These are phyloP conservation scores for Gobionotothen gibberifrons DNA, from an alignment of 2,797 vertebrate genomes.

Conservation along the genomic window DNA sequence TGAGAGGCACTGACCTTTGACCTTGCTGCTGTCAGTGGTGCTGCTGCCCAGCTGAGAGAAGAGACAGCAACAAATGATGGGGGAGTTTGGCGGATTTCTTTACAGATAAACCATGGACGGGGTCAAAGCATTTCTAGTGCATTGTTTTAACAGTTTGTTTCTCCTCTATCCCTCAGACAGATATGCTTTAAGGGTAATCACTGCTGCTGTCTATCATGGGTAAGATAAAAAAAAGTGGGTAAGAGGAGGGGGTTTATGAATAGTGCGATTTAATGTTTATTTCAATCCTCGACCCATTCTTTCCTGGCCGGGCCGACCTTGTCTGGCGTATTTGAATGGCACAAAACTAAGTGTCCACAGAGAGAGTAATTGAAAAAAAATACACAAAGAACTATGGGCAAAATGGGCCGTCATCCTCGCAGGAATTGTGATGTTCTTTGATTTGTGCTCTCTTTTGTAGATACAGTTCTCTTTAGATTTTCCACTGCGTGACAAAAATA, in stretches of 20 bases:
- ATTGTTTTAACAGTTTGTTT: constrained; percentile 34
- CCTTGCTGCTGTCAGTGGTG: constrained; percentile 50
- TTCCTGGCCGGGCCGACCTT: constrained; percentile 13
- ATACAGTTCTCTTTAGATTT: constrained; percentile 68
- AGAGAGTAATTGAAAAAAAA: constrained; percentile 41
- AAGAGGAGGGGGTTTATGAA: constrained; percentile 12
- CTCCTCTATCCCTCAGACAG: constrained; percentile 10
- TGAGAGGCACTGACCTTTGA: constrained; percentile 60
- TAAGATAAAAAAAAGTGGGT: constrained; percentile 12
- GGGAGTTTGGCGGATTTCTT: constrained; percentile 34
- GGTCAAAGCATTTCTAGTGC: constrained; percentile 31
- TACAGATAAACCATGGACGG: constrained; percentile 28
- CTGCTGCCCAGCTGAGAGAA: constrained; percentile 34
- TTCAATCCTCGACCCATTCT: constrained; percentile 25
- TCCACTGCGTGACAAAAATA: constrained; percentile 63
- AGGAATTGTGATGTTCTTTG: constrained; percentile 72
- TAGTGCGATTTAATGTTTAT: constrained; percentile 44
- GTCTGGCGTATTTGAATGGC: constrained; percentile 31
- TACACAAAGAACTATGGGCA: constrained; percentile 48
- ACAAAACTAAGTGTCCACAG: constrained; percentile 52
- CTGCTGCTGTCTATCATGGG: neutral
- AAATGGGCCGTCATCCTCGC: constrained; percentile 66
- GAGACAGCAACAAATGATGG: constrained; percentile 35
- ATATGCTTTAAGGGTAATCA: constrained; percentile 23
- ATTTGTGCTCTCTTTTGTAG: constrained; percentile 69